Evolutionary conservation across 1,140 invertebrate genomes (phyloP).

Genomic region (Sycophila sp.): DNA sequence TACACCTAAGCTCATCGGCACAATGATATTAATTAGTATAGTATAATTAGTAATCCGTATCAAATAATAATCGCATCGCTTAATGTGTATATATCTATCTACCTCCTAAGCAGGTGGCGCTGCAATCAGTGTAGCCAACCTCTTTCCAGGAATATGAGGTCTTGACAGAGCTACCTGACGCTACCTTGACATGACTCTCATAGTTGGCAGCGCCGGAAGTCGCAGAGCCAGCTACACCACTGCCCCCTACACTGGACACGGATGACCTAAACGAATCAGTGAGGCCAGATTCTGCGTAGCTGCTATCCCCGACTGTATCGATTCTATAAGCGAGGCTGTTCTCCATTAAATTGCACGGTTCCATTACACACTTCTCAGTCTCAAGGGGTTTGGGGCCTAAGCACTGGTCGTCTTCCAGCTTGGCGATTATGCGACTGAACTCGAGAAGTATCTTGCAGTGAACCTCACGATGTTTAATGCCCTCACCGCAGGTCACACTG

Average conservation of each 20-base stretch:
- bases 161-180: constrained; percentile 67
- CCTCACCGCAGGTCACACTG: constrained; percentile 89
- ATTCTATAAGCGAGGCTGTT: constrained; percentile 62
- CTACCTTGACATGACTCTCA: constrained; percentile 69
- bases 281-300: constrained; percentile 68
- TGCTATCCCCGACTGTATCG: constrained; percentile 63
- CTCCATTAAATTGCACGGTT: constrained; percentile 71
- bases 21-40: no score
- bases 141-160: constrained; percentile 84
- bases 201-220: constrained; percentile 49
- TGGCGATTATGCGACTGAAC: constrained; percentile 86
- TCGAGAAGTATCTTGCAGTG: constrained; percentile 94
- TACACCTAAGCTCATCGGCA: no score
- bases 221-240: neutral
- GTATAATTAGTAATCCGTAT: no score
- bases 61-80: neutral
- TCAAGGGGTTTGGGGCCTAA: constrained; percentile 82
- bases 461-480: constrained; percentile 81
- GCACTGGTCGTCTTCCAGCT: constrained; percentile 88
- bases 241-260: constrained; percentile 41
- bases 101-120: constrained; percentile 92
- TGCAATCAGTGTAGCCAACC: constrained; percentile 89
- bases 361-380: constrained; percentile 80
- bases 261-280: constrained; percentile 71
- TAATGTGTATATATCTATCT: constrained; percentile 46